Conservation (phyloP, 2,113 vertebrate species). For the Hippocampus abdominalis region DNA sequence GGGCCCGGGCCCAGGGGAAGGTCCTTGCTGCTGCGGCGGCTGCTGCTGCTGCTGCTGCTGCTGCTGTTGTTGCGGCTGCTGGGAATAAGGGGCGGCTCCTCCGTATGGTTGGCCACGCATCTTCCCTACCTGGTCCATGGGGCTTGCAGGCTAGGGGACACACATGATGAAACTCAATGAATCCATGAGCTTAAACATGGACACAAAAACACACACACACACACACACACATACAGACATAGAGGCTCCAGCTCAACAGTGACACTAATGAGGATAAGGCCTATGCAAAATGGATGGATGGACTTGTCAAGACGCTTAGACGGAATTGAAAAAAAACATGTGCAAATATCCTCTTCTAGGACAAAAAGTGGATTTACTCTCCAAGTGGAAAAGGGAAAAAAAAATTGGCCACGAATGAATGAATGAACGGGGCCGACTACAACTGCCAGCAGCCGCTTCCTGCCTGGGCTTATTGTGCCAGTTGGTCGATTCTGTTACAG, state of each 20-base stretch:
- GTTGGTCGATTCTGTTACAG: constrained; percentile 66
- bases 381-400: constrained; percentile 48
- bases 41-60: constrained; percentile 62
- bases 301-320: not conserved
- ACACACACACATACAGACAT: no score
- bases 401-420: constrained; percentile 68
- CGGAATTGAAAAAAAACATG: not conserved
- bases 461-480: constrained; percentile 65
- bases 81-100: constrained; percentile 84
- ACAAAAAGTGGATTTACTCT: constrained; percentile 57
- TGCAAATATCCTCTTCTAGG: not conserved
- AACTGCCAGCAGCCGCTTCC: constrained; percentile 61
- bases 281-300: not conserved
- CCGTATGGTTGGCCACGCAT: constrained; percentile 91
- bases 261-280: not conserved
- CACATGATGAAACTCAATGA: constrained; percentile 1
- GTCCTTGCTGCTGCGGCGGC: constrained; percentile 78
- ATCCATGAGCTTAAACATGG: not conserved
- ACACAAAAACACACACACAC: no score
- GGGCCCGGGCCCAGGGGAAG: constrained; percentile 79
- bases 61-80: constrained; percentile 72
- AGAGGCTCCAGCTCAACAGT: not conserved
- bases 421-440: constrained; percentile 65
- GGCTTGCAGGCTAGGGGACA: constrained; percentile 81
- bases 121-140: constrained; percentile 98